Evolutionary conservation across 2,888 invertebrate genomes (phyloP).

Genomic region (Sympetrum striolatum): DNA sequence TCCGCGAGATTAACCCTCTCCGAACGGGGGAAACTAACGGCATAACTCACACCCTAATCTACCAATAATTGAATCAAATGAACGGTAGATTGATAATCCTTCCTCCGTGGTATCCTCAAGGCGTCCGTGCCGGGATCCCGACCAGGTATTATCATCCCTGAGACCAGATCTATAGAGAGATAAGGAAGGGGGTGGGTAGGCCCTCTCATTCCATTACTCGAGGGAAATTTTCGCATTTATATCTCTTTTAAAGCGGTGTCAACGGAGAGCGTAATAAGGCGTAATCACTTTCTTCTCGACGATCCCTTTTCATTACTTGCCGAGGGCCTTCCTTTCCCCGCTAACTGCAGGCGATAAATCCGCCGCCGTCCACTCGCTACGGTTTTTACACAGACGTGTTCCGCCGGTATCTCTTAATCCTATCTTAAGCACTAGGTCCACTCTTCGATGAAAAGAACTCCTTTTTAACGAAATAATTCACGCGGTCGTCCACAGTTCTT

Average conservation of each 20-base stretch:
- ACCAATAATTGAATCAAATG: too few relatives aligned
- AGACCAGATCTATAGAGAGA: too few relatives aligned
- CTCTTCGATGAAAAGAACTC: background rate
- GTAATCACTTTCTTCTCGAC: constrained; percentile 1
- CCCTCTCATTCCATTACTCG: background rate
- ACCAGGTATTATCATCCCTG: too few relatives aligned
- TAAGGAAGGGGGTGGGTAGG: too few relatives aligned
- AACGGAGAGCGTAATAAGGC: background rate
- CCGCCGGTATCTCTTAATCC: constrained; percentile 17
- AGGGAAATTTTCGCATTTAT: constrained; percentile 4
- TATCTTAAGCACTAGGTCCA: constrained; percentile 11
- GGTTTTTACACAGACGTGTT: constrained; percentile 3
- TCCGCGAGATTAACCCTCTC: too few relatives aligned
- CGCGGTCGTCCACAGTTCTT: background rate
- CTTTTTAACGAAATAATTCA: background rate
- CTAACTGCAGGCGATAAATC: constrained; percentile 6
- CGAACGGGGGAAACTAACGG: too few relatives aligned
- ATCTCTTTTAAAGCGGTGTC: background rate
- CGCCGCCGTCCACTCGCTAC: background rate
- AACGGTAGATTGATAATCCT: too few relatives aligned
- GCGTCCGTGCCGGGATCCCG: too few relatives aligned
- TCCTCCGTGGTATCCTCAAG: too few relatives aligned
- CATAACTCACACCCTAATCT: too few relatives aligned
- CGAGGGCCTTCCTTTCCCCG: background rate
- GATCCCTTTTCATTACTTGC: constrained; percentile 7